phyloP scores from a whole-genome alignment of 2,797 vertebrate species.

The Peromyscus attwateri region DNA sequence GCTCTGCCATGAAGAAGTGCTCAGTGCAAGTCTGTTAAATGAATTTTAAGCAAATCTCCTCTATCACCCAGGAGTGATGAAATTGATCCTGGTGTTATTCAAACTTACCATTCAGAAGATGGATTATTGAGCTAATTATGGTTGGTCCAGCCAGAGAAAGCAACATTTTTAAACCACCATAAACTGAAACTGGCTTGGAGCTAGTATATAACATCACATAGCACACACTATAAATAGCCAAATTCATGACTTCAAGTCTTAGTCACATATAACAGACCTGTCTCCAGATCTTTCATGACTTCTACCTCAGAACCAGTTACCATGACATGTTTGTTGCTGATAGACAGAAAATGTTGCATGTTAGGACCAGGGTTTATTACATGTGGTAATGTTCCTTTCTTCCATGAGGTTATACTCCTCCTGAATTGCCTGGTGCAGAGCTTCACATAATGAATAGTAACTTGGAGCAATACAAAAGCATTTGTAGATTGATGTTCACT shows the following conservation, averaged over 20 bases:
- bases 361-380: not conserved
- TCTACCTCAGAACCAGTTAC: not conserved
- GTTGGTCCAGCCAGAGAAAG: not conserved
- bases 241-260: not conserved
- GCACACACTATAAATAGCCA: not conserved
- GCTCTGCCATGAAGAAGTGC: not conserved
- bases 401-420: not conserved
- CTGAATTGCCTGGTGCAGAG: not conserved
- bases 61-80: not conserved
- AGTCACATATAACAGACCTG: too few relatives aligned
- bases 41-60: slow-evolving; percentile 25
- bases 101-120: slow-evolving; percentile 52
- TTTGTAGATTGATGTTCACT: not conserved
- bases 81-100: slow-evolving; percentile 44
- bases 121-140: not conserved
- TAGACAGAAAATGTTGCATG: not conserved
- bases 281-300: not conserved
- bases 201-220: not conserved
- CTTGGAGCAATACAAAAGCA: not conserved
- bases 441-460: not conserved
- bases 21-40: not conserved
- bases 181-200: not conserved
- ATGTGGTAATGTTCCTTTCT: not conserved
- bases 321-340: not conserved
- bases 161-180: not conserved